Evolutionary conservation across 1,140 invertebrate species (phyloP).

Genomic region (Dolichoris vasculosae): DNA sequence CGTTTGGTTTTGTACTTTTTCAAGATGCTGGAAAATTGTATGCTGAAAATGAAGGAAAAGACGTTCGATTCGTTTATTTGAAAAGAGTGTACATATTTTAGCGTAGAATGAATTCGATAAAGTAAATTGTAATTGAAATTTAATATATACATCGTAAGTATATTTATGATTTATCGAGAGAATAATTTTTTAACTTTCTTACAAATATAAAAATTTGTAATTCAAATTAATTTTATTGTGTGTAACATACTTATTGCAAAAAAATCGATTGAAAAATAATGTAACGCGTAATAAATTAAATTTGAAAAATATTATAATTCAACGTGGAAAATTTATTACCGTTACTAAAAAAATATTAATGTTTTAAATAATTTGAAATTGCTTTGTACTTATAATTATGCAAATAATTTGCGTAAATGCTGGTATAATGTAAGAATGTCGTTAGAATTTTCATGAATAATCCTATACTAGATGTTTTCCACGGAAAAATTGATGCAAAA

Average conservation of each 20-base stretch:
- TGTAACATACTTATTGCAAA: not conserved
- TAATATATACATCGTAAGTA: no score
- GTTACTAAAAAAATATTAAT: not conserved
- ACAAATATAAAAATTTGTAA: no score
- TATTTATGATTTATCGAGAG: not conserved
- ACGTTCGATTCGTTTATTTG: no score
- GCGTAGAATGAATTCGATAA: no score
- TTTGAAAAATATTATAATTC: not conserved
- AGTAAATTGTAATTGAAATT: no score
- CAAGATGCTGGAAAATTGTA: no score
- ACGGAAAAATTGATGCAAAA: not conserved
- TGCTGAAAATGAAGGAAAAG: no score
- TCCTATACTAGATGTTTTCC: not conserved
- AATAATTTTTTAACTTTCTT: no score
- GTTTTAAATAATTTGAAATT: not conserved
- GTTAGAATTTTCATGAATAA: not conserved
- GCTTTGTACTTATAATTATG: not conserved
- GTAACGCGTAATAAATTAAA: not conserved
- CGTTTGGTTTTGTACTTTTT: no score
- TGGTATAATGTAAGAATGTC: not conserved
- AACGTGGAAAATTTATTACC: not conserved
- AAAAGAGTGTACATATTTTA: no score
- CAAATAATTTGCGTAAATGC: not conserved
- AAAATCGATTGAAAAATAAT: no score
- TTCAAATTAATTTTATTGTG: no score